Evolutionary conservation across 30 jellyfish, hydroid and myxozoan genomes (phyloP).

Genomic region (Morbakka virulenta): DNA sequence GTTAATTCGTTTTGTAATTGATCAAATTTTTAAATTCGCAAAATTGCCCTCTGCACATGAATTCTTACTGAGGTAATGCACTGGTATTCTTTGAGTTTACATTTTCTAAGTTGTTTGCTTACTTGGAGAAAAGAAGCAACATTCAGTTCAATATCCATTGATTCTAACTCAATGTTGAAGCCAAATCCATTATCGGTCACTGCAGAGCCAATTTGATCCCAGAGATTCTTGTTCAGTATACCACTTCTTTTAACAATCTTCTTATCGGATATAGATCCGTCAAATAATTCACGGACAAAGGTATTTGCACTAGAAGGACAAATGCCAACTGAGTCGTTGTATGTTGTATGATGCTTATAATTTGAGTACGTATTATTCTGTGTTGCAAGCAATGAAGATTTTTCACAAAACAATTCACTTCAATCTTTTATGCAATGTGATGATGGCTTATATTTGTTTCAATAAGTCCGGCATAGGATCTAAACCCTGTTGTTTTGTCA

Average conservation of each 20-base stretch:
- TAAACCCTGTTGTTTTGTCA: no score
- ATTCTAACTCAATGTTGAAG: background rate
- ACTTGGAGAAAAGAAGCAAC: background rate
- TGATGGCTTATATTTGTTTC: no score
- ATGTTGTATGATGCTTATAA: background rate
- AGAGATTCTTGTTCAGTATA: background rate
- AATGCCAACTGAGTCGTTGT: background rate
- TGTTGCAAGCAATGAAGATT: no score
- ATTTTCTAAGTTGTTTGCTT: background rate
- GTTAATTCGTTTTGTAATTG: no score
- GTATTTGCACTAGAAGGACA: background rate
- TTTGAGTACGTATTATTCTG: no score
- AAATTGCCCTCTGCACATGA: no score
- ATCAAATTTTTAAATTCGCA: no score
- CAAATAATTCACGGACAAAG: background rate
- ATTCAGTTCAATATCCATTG: background rate
- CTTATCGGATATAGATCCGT: slow-evolving; percentile 42
- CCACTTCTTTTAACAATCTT: slow-evolving; percentile 43
- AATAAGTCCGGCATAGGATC: no score
- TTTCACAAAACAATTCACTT: no score
- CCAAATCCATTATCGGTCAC: background rate
- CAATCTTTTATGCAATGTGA: no score
- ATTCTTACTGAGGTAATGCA: no score
- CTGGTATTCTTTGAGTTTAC: no score
- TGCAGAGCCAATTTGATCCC: background rate